Conservation (phyloP, 2,888 invertebrate genomes). For the Oxycera nigricornis region DNA sequence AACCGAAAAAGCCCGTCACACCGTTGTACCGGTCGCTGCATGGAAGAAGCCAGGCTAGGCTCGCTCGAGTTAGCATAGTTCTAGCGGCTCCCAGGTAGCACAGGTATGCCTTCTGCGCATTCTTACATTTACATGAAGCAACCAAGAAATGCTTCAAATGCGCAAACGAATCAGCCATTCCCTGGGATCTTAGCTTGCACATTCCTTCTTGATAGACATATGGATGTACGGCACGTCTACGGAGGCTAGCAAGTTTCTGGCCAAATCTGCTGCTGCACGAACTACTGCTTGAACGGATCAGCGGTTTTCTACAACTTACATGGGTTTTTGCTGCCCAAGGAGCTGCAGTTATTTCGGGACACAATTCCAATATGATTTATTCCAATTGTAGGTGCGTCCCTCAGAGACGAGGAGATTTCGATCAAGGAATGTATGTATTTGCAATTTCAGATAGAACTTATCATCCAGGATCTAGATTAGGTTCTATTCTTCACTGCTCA, state of each 20-base stretch:
- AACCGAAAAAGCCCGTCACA: constrained; percentile 10
- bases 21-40: neutral
- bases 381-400: neutral
- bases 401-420: neutral
- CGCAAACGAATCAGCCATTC: neutral
- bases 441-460: neutral
- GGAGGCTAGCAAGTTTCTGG: neutral
- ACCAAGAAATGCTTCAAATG: constrained; percentile 15
- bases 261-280: neutral
- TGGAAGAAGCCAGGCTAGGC: neutral
- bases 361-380: neutral
- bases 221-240: neutral
- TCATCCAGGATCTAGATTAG: neutral
- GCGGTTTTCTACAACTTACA: neutral
- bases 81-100: neutral
- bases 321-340: neutral
- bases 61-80: neutral
- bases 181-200: neutral
- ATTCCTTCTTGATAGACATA: neutral
- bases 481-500: neutral
- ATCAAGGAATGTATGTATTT: neutral
- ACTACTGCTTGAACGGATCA: neutral
- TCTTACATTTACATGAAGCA: neutral
- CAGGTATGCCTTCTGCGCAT: neutral
- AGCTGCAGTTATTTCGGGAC: no score